phyloP scores from a whole-genome alignment of 2,888 invertebrate species.

The Eupithecia subfuscata region DNA sequence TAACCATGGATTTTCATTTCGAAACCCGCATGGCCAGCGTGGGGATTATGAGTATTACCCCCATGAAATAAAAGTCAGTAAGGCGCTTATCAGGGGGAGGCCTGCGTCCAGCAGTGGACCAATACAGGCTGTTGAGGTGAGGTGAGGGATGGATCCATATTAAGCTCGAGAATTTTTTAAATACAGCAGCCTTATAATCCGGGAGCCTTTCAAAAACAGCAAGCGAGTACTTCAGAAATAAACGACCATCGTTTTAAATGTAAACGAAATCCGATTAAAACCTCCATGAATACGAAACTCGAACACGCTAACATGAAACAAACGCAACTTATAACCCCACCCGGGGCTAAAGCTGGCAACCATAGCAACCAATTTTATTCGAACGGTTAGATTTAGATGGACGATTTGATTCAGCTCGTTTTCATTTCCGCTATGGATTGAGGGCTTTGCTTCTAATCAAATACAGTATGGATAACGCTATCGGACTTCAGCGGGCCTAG shows the following conservation, averaged over 20 bases:
- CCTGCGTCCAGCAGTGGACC: no score
- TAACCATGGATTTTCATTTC: no score
- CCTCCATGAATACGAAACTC: conserved; percentile 34
- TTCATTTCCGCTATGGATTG: conserved; percentile 53
- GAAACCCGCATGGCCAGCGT: no score
- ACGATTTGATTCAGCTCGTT: conserved; percentile 47
- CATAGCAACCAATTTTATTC: conserved; percentile 44
- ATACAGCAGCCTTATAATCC: background rate
- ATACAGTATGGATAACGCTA: conserved; percentile 36
- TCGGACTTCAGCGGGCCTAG: no score
- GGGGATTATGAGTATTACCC: no score
- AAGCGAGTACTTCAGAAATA: background rate
- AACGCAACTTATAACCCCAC: conserved; percentile 40
- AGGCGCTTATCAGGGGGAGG: no score
- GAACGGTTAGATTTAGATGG: conserved; percentile 44
- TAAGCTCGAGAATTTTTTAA: background rate
- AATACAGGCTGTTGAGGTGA: no score
- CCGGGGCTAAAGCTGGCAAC: conserved; percentile 38
- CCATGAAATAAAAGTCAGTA: no score
- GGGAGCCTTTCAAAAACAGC: background rate
- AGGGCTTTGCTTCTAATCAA: conserved; percentile 47
- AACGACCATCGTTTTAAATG: conserved; percentile 16
- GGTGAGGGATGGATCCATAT: no score
- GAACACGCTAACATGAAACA: conserved; percentile 38
- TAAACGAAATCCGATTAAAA: conserved; percentile 38